A percentile compares a stretch with the other conserved stretches of the same genome.
Evolutionary conservation across 2,888 invertebrate species (phyloP).

Genomic region (Unio delphinus): DNA sequence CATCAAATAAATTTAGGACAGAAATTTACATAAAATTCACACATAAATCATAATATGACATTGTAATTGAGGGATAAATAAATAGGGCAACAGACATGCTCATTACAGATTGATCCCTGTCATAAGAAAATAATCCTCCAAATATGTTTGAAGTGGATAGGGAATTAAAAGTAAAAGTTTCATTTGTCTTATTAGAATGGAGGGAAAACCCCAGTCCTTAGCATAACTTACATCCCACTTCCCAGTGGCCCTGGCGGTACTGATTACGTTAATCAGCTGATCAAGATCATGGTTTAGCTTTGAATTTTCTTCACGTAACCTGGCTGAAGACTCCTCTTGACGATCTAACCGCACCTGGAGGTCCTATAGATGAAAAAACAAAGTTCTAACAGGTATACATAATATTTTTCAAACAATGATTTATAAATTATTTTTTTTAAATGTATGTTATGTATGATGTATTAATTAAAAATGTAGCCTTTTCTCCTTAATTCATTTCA

Average conservation of each 20-base stretch:
- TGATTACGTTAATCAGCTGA: constrained; percentile 62
- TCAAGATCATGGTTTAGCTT: constrained; percentile 66
- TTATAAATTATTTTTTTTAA: no score
- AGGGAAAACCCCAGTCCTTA: not conserved
- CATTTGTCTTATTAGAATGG: not conserved
- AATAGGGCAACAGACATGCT: no score
- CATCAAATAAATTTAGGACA: no score
- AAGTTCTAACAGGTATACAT: not conserved
- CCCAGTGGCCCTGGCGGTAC: constrained; percentile 59
- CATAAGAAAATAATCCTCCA: no score
- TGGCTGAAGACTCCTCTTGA: constrained; percentile 46
- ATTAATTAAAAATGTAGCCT: no score
- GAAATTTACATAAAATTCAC: no score
- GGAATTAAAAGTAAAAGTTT: not conserved
- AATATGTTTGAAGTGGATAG: no score
- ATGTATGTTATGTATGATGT: no score
- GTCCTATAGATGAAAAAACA: constrained; percentile 40
- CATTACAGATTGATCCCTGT: no score
- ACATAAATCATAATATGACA: no score
- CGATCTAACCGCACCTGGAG: constrained; percentile 51
- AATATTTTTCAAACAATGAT: not conserved
- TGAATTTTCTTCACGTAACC: constrained; percentile 58
- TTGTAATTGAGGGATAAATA: no score
- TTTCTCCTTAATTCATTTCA: no score
- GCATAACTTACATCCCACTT: constrained; percentile 61